A percentile compares a stretch with the other conserved stretches of the same genome.
phyloP scores from a whole-genome alignment of 2,797 vertebrate species.

The Eutrigla gurnardus region DNA sequence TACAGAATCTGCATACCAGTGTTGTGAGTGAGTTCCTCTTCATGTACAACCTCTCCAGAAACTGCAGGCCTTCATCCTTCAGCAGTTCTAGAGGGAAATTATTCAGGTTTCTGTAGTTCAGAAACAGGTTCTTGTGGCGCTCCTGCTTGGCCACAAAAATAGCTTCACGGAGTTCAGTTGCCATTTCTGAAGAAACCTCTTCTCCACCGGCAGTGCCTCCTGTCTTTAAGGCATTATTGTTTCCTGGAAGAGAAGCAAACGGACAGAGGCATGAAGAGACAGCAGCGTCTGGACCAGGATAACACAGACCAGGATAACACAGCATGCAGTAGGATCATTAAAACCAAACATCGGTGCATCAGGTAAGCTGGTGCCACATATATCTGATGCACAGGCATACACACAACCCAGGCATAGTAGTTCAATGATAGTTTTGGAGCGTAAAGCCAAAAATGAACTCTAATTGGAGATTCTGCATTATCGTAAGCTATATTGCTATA shows the following conservation, averaged over 20 bases:
- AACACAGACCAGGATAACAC: neutral
- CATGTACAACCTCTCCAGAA: conserved; percentile 97
- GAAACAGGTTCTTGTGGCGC: conserved; percentile 96
- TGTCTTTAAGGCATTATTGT: conserved; percentile 49
- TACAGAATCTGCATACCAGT: conserved; percentile 83
- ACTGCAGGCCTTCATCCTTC: conserved; percentile 94
- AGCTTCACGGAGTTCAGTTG: conserved; percentile 92
- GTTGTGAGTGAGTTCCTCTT: conserved; percentile 96
- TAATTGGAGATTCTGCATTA: no score
- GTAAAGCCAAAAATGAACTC: neutral
- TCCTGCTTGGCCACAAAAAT: conserved; percentile 95
- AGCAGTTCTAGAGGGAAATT: conserved; percentile 93
- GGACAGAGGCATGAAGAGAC: neutral
- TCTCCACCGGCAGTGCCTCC: conserved; percentile 6
- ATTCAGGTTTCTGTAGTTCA: conserved; percentile 96
- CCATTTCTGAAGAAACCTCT: conserved; percentile 82
- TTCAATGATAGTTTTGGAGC: neutral
- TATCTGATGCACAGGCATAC: neutral
- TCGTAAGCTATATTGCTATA: neutral
- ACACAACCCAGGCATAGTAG: neutral
- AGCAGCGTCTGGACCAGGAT: neutral
- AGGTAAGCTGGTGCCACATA: no score
- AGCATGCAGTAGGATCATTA: neutral
- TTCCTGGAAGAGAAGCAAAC: conserved; percentile 26
- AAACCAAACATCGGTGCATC: neutral